Evolutionary conservation across 2,113 vertebrate genomes (phyloP), one percentile per base, ranked within the genome.

Genomic region (Sylvilagus bachmani): DNA sequence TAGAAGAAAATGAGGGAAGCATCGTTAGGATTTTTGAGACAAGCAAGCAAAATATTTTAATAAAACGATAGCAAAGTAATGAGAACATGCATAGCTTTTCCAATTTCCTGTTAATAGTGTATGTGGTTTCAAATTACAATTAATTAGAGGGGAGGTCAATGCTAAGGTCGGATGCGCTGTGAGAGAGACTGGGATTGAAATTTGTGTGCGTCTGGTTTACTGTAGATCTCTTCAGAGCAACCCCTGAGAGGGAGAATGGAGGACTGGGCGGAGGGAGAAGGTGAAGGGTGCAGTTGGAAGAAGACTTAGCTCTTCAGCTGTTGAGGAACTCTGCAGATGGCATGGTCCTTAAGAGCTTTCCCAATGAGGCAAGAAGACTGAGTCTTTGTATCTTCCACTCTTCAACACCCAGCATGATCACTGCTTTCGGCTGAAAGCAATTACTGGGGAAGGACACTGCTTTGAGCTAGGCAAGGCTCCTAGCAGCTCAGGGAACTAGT

Each of bases 11-110:
- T 53, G 7, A 85, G 10, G 55, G 51, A 67, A 78, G 4, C 29
- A 55, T 33, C 71, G 6, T 44, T 85, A 86, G 14, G 62, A 4
- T 87, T 62, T 96, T 58, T 86, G 69, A 93, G 73, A 90, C 44
- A 90, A 94, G 79, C 51, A 89, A 78, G 77, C 13, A 91, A 66
- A 86, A 3, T 29, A 67, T 81, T 92, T 90, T 82, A 70, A 89
- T 94, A 73, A 97, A 95, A 92, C 71, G 6, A 53, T 81, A 12
- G 13, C 11, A 82, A 92, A 74, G 24, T 89, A 82, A 92, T 95
- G 29, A 94, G 53, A 70, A 94, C 92, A 90, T 55, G 3, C 33
- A 93, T 29, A 80, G 17, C 29, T 61, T 90, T 92, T 82, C 16
- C 51, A 83, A 77, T 88, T 96, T 96, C 24, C 73, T 90, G 22